Evolutionary conservation across 2,888 invertebrate species (phyloP), one percentile per base, ranked within the genome.

Genomic region (Pachymerium ferrugineum): DNA sequence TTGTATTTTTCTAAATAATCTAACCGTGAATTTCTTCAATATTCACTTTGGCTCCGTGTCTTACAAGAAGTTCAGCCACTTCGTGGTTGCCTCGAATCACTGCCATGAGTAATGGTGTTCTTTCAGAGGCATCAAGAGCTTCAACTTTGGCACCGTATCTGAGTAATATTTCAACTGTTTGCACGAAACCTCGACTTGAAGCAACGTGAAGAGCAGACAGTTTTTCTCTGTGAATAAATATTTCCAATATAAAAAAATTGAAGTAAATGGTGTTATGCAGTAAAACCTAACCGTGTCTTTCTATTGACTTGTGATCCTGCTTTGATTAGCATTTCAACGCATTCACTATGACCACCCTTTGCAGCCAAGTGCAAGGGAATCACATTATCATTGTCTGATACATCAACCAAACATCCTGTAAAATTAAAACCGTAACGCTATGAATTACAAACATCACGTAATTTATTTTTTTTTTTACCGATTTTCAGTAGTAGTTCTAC

Each of bases 331-430:
- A 85, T 81, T 73, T 85, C 83, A 14, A 78, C 78, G 75, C 89
- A 85, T 75, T 87, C 86, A 29, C 81, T 78, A 78, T 87, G 85
- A 72, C 88, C 88, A 76, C 84, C 85, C 42, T 85, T 83, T 0
- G 87, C 87, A 33, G 90, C 89, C 76, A 89, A 84, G 81, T 90
- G 90, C 68, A 91, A 82, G 0, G 90, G 87, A 22, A 89, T 89
- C 72, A 88, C 84, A 19, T 89, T 88, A 79, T 88, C 88, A 5
- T 85, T 85, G 77, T 89, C 89, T 31, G 86, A 85, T 35, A 88
- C 84, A 82, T 91, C 88, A 30, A 89, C 83, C 81, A 86, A 87
- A 79, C 87, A 86, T 47, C 87, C 88, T 85, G 78, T 75, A n/a
- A n/a, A 12, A 10, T 35, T 35, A 35, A 35, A 35, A 35, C 38